Base-by-base conservation (phyloP, 2,797 vertebrate species). In the Meriones psammophilus region DNA sequence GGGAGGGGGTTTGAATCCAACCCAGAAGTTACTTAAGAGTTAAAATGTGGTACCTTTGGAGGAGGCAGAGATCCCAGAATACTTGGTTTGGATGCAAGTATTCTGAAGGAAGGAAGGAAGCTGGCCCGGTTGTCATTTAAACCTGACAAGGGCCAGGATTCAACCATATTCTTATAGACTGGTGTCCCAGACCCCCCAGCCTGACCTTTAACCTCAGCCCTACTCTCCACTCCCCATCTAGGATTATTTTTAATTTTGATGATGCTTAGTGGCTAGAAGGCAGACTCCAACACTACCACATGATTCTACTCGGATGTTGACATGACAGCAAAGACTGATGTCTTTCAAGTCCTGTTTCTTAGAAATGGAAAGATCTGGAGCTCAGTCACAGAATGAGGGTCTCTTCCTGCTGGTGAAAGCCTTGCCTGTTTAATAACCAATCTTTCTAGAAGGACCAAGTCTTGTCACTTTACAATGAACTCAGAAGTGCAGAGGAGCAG, bases 191-290 rank as follows among this genome's bases (percentile, higher is more conserved):
- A 33, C 28, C 42, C 66, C 24, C 14, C n/a, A 3, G 2, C 24
- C 80, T 1, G 20, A 54, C 91, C 91, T 22, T n/a, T 92, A 46
- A 69, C 42, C 74, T 81, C 26, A 87, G 1, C 66, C 73, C 79
- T 8, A 6, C 3, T 64, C 84, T 64, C 60, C n/a, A 60, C 42
- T 14, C 20, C 13, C 78, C 2, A 74, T 54, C 62, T 77, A 66
- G 2, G 77, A 89, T 92, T 92, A 94, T 97, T 98, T 96, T 95
- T 71, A 94, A 81, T 95, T 4, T 1, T 36, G 4, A 20, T 92
- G 79, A 93, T 64, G 58, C 94, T 66, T 60, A 58, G 36, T 68
- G 0, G 0, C 60, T 76, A 42, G 22, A 80, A 95, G 17, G 50
- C 56, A 15, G 24, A 71, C 50, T 62, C 60, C 30, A n/a, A 28